Evolutionary conservation across 2,113 vertebrate species (phyloP).

Genomic region (Ardeotis arabs): DNA sequence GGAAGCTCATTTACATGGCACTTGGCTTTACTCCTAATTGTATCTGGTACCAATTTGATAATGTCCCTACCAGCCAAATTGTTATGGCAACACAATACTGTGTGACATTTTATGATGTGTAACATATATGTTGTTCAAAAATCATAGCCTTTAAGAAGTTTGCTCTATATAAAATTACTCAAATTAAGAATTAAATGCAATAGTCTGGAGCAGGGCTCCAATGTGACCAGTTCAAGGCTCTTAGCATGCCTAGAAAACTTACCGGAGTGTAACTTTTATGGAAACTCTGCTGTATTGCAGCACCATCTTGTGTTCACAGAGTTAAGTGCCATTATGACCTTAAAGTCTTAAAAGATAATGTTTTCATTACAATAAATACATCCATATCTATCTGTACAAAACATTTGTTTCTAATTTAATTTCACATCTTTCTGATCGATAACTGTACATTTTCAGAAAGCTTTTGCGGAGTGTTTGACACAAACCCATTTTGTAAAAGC

Average conservation of each 20-base stretch:
- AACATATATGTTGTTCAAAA: neutral
- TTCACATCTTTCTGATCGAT: neutral
- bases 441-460: neutral
- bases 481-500: neutral
- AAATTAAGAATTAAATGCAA: neutral
- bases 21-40: neutral
- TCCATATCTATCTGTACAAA: neutral
- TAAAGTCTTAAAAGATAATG: neutral
- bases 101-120: neutral
- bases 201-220: neutral
- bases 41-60: neutral
- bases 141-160: neutral
- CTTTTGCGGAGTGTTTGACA: neutral
- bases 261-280: neutral
- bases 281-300: conserved; percentile 32
- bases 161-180: neutral
- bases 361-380: neutral
- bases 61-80: neutral
- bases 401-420: neutral
- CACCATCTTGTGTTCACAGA: conserved; percentile 63
- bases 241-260: neutral
- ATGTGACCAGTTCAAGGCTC: fast-evolving
- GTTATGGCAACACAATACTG: neutral
- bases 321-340: neutral
- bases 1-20: neutral